phyloP scores from a whole-genome alignment of 2,113 vertebrate species.

The Scatophagus argus region DNA sequence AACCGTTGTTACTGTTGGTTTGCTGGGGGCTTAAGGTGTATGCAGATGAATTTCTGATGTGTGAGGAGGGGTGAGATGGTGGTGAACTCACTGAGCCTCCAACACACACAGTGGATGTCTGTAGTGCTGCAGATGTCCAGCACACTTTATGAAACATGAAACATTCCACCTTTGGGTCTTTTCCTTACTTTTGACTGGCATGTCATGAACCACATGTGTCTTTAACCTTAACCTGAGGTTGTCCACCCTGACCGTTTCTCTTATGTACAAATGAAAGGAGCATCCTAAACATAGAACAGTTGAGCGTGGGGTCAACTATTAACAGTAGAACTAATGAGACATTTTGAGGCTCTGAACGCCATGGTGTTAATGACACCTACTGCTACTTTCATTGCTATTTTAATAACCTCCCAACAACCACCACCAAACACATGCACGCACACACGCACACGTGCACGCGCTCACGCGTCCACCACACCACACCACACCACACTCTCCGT shows the following conservation, averaged over 20 bases:
- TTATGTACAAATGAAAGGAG: not conserved
- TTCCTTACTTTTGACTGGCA: not conserved
- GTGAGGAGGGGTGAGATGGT: not conserved
- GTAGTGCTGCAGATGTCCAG: not conserved
- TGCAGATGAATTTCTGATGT: not conserved
- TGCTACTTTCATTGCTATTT: slow-evolving; percentile 89
- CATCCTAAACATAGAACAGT: slow-evolving; percentile 23
- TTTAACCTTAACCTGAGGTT: not conserved
- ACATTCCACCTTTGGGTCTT: not conserved
- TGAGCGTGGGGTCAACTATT: slow-evolving; percentile 31
- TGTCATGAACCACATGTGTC: not conserved
- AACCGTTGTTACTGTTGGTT: not conserved
- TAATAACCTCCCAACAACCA: slow-evolving; percentile 83
- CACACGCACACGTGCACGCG: slow-evolving; percentile 59
- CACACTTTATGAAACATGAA: too few relatives aligned
- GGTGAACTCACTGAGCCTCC: not conserved
- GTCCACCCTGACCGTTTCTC: not conserved
- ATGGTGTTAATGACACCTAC: slow-evolving; percentile 70
- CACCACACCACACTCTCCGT: slow-evolving; percentile 86
- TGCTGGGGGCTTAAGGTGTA: not conserved
- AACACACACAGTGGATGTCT: not conserved
- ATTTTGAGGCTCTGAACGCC: slow-evolving; percentile 38
- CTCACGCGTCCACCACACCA: slow-evolving; percentile 48
- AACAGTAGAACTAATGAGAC: slow-evolving; percentile 27
- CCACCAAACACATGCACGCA: not conserved